Evolutionary conservation across 1,140 invertebrate genomes (phyloP), one percentile per base, ranked within the genome.

Genomic region (Drosophila bocki): DNA sequence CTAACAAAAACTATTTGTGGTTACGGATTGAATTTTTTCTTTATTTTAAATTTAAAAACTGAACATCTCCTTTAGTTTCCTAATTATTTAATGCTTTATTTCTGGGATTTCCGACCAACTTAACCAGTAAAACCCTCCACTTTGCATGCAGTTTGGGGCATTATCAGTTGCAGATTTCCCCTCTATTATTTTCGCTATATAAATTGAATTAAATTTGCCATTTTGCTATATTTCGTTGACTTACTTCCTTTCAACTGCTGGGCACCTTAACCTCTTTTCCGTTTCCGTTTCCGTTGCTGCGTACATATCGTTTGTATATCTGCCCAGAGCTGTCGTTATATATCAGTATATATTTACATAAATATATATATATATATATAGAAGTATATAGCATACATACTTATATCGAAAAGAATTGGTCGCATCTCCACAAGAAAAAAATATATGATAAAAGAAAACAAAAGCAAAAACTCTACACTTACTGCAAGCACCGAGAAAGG

Each of bases 401-500:
- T 77, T 77, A 77, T 77, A 77, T 77, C 75, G 75, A 77, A 77
- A 78, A 77, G 75, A 77, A 77, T 77, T 77, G 75, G 74, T 77
- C 74, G 67, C 57, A 77, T 78, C 63, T 67, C 71, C 61, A 65
- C 33, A 50, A 33, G 35, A 50, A 60, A 35, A 13, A 62, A 42
- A 26, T 19, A 63, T 51, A 72, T 62, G 35, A 12, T 51, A 71
- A 67, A 58, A 33, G 22, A 63, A 72, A 70, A 82, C 72, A 77
- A 77, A 83, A 91, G 75, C 58, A 74, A 88, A 91, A 91, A 86
- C 90, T 85, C 85, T 86, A 91, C 91, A 91, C 83, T 91, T 87
- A 91, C 83, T 91, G 91, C 82, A 91, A 92, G 91, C 91, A 92
- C 91, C 90, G 76, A 91, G 79, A 92, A 91, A 87, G 85, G 82